These are phyloP conservation scores for Sminthurides aquaticus DNA, from an alignment of 2,888 invertebrate species.

Conservation along the genomic window DNA sequence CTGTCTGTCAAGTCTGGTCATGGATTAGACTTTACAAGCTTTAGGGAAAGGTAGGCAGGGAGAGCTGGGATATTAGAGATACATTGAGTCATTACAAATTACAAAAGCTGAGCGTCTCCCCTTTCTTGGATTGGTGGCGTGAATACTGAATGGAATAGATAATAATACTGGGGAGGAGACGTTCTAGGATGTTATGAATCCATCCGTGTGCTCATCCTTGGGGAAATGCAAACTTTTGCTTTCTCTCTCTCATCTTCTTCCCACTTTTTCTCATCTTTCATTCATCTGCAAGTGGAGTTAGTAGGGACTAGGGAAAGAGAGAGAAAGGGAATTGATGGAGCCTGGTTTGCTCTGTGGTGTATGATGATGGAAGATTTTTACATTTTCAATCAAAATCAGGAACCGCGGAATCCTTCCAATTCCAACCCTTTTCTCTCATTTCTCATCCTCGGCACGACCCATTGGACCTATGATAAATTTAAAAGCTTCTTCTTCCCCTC, in stretches of 20 bases:
- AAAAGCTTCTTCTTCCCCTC: neutral
- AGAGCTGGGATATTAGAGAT: too few species aligned
- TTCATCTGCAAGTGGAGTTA: too few species aligned
- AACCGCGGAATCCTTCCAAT: neutral
- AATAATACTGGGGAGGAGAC: too few species aligned
- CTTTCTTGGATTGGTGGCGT: neutral
- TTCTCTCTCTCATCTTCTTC: neutral
- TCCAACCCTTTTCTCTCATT: neutral
- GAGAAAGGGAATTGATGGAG: too few species aligned
- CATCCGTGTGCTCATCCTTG: neutral
- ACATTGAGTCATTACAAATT: too few species aligned
- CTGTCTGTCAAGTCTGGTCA: too few species aligned
- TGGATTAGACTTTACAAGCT: too few species aligned
- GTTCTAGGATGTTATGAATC: too few species aligned
- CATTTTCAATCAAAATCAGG: neutral
- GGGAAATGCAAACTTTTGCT: neutral
- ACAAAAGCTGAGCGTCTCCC: too few species aligned
- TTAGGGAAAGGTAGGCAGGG: too few species aligned
- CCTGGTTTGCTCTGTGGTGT: too few species aligned
- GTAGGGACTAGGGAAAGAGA: too few species aligned
- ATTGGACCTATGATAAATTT: neutral
- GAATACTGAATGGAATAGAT: neutral
- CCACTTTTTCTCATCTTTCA: neutral
- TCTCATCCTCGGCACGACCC: neutral
- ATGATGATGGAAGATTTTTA: neutral